Percentiles rank a stretch among this genome's conserved stretches.
These are phyloP conservation scores for Pelecanoides urinatrix DNA, from an alignment of 2,113 vertebrate genomes.

Conservation along the genomic window DNA sequence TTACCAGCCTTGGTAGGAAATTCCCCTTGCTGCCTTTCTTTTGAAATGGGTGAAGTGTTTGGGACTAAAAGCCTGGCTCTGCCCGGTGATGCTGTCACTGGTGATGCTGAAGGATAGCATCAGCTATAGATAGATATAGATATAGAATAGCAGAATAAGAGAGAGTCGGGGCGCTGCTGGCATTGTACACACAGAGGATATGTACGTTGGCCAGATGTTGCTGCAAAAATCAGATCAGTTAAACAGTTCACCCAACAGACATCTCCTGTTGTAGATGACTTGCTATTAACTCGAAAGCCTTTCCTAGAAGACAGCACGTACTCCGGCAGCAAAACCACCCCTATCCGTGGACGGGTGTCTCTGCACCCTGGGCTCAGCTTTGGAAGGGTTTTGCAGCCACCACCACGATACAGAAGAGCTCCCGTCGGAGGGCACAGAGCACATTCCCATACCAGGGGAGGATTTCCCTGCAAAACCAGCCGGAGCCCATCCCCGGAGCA, in stretches of 20 bases:
- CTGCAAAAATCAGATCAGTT: neutral
- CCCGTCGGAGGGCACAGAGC: neutral
- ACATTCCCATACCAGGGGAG: neutral
- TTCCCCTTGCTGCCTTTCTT: neutral
- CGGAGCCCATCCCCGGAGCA: neutral
- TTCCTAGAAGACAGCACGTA: neutral
- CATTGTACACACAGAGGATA: fast-evolving
- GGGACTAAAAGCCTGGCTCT: neutral
- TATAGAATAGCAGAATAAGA: neutral
- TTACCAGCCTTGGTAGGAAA: neutral
- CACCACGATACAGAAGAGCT: neutral
- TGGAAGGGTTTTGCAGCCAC: neutral
- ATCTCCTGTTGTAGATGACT: neutral
- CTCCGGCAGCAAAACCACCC: neutral
- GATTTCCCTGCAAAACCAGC: neutral
- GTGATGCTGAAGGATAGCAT: neutral
- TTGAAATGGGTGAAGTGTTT: neutral
- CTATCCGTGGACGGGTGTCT: fast-evolving
- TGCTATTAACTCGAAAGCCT: neutral
- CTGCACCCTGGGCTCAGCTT: neutral
- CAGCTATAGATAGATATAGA: too few relatives aligned
- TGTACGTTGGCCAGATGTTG: neutral
- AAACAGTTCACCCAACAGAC: neutral
- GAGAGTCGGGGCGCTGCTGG: neutral
- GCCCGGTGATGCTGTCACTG: neutral